phyloP scores from a whole-genome alignment of 2,888 invertebrate species.

The Hedya salicella region DNA sequence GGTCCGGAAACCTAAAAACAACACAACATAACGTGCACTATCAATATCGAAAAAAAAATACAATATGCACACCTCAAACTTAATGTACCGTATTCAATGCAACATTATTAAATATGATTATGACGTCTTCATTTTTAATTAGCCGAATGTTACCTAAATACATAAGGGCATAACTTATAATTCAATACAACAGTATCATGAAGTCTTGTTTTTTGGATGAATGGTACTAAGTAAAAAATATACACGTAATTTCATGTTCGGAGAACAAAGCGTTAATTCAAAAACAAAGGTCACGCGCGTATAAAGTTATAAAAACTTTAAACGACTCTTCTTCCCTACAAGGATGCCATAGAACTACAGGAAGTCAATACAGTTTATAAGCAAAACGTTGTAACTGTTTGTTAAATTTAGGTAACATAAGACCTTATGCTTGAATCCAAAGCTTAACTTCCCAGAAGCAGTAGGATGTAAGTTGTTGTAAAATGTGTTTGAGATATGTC shows the following conservation, averaged over 20 bases:
- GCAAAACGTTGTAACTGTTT: not conserved
- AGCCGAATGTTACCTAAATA: no score
- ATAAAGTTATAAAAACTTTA: slow-evolving; percentile 32
- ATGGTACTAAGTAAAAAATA: slow-evolving; percentile 5
- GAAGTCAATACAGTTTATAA: slow-evolving; percentile 62
- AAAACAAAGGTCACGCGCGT: slow-evolving; percentile 27
- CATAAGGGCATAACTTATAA: not conserved
- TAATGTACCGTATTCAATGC: no score
- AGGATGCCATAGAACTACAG: slow-evolving; percentile 59
- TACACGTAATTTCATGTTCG: not conserved
- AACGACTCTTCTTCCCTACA: slow-evolving; percentile 50
- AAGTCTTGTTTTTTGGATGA: not conserved
- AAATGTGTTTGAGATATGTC: slow-evolving; percentile 43
- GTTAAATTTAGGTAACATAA: not conserved
- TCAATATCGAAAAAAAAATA: no score
- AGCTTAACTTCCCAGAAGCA: not conserved
- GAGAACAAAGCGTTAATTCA: not conserved
- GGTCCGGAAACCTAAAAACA: no score
- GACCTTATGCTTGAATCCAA: not conserved
- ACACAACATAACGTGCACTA: no score
- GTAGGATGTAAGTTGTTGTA: slow-evolving; percentile 33
- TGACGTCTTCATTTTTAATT: no score
- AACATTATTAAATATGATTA: no score
- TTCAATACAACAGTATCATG: not conserved
- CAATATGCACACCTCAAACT: no score